Conservation (phyloP, 2,888 invertebrate species). For the Agelastica alni region DNA sequence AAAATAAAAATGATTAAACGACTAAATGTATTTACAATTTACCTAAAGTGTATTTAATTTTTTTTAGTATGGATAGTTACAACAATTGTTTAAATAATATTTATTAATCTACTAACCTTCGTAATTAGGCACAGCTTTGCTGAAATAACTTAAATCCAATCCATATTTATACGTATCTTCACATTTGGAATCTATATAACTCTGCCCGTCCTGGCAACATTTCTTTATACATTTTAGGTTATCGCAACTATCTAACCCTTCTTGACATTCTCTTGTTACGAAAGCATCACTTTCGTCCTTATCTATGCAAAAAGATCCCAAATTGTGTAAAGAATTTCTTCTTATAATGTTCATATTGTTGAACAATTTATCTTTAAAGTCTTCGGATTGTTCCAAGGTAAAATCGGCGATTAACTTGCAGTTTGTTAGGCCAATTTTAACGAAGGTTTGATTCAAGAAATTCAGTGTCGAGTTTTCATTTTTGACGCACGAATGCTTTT, state of each 20-base stretch:
- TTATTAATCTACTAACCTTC: constrained; percentile 43
- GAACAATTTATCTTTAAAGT: constrained; percentile 6
- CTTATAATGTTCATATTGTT: neutral
- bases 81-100: too few species aligned
- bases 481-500: constrained; percentile 38
- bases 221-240: constrained; percentile 56
- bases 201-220: constrained; percentile 63
- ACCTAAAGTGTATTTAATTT: too few species aligned
- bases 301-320: constrained; percentile 36
- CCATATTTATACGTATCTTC: constrained; percentile 44
- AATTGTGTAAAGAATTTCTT: constrained; percentile 1
- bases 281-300: constrained; percentile 31
- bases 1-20: too few species aligned
- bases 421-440: constrained; percentile 41
- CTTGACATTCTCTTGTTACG: constrained; percentile 41
- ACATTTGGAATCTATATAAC: constrained; percentile 51
- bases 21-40: too few species aligned
- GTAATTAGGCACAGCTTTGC: constrained; percentile 35
- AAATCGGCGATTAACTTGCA: constrained; percentile 42
- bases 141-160: constrained; percentile 36
- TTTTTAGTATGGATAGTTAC: too few species aligned
- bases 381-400: constrained; percentile 5
- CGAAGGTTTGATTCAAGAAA: constrained; percentile 34
- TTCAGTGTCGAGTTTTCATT: constrained; percentile 13
- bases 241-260: constrained; percentile 38